Base-by-base conservation (phyloP, 2,888 invertebrate genomes). In the Ceriagrion tenellum region DNA sequence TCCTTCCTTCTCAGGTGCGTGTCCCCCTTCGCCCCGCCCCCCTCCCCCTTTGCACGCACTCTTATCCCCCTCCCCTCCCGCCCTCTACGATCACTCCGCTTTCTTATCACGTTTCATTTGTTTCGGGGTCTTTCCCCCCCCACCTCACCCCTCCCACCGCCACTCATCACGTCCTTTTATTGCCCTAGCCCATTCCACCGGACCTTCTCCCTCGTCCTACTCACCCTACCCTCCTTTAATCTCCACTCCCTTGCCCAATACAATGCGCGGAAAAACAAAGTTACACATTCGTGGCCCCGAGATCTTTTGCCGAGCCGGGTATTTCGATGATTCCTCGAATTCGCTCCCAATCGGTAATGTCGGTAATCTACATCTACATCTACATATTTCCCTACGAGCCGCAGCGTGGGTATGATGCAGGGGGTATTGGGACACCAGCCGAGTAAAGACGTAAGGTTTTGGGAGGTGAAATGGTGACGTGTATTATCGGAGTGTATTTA, bases 91-190 rank as follows among this genome's bases (percentile, higher is more conserved):
- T 93, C 93, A 93, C 93, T 93, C 69, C 93, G 93, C 69, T 93
- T 93, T 93, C 93, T 93, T 93, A 93, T 93, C 93, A 93, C 93
- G 93, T 93, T 93, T 93, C 93, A 93, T 93, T 93, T 93, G 69
- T 93, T 93, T 93, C 47, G 93, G 93, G 93, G 69, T 26, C 63
- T 59, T 12, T 55, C 90, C 90, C 56, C 55, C 90, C 35, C 69
- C 93, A n/a, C n/a, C n/a, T n/a, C n/a, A n/a, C 90, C 90, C 56
- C 55, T 56, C 35, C 69, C 93, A 16, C 93, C 47, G 47, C 69
- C 69, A 74, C 93, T 93, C 93, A 93, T 93, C 93, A 93, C 69
- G 93, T 20, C 47, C 63, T 93, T 93, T 93, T 93, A 93, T 93
- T 93, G 69, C 69, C 93, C 63, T 55, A 63, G 69, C 69, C 91